Evolutionary conservation across 2,113 vertebrate species (phyloP), one percentile per base, ranked within the genome.

Genomic region (Thomomys bottae): DNA sequence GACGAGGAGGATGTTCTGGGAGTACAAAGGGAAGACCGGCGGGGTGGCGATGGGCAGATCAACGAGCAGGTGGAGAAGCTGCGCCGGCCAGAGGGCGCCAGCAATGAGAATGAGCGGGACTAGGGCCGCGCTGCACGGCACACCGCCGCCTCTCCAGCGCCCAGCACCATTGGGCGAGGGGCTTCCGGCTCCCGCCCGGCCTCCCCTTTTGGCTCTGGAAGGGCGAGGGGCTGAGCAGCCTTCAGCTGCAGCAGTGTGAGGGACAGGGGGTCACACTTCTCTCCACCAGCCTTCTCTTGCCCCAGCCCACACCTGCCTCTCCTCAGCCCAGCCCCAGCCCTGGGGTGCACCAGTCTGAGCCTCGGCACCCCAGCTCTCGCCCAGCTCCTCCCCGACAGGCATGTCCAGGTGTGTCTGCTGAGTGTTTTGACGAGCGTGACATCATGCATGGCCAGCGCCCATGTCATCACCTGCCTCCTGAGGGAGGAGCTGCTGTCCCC

Each of bases 1-100:
- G 98, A 98, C 1, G 98, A 98, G 83, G 98, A 98, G 68, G 98
- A 98, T 30, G 97, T 95, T 90, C 97, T 99, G 90, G 98, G 97
- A 67, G 98, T 99, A 84, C 99, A 99, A 97, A 98, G 98, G 30
- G 99, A 99, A 97, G 99, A 99, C 96, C 98, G 99, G 15, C 97
- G 98, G 95, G 99, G 99, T 4, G 99, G 99, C 2, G 99, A 99
- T 1, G 99, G 99, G 97, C 99, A 99, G 97, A 99, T 99, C 96
- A 99, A 99, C 0, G 99, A 99, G 98, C 99, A 98, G 84, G 99
- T 99, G 95, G 99, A 99, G 93, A 99, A 99, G 97, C 98, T 99
- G 87, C 98, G 99, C 89, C 97, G 98, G 94, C 99, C 99, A 0
- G 99, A 99, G 95, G 99, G 99, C 1, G 99, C 99, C 92, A 99